Percentiles rank a stretch among this genome's conserved stretches.
Conservation (phyloP, 2,113 vertebrate genomes). For the Laticauda colubrina region DNA sequence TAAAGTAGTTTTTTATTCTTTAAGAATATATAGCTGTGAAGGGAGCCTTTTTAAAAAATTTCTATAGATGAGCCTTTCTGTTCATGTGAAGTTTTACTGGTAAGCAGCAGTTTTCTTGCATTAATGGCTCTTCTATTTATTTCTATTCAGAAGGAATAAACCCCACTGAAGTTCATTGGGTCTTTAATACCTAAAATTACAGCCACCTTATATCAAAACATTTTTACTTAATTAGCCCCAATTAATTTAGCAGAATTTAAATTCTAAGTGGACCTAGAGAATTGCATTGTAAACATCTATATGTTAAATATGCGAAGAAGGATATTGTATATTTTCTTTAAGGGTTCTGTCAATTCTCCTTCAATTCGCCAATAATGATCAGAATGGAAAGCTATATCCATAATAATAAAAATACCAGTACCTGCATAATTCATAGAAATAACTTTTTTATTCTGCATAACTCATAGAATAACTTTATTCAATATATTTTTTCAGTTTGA, state of each 20-base stretch:
- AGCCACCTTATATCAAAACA: neutral
- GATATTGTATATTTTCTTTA: neutral
- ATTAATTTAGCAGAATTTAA: neutral
- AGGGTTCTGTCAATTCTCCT: neutral
- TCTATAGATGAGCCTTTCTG: constrained; percentile 45
- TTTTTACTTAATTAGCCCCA: neutral
- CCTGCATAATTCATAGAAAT: neutral
- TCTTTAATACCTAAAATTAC: neutral
- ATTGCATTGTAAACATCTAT: neutral
- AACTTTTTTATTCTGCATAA: neutral
- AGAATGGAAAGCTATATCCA: neutral
- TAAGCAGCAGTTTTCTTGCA: neutral
- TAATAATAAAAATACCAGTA: neutral
- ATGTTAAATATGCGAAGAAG: neutral
- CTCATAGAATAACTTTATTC: neutral
- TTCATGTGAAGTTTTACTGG: constrained; percentile 35
- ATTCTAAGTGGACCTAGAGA: neutral
- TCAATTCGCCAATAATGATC: constrained; percentile 1
- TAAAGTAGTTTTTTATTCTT: neutral
- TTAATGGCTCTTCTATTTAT: neutral
- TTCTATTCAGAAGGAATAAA: neutral
- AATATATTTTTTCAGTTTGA: neutral
- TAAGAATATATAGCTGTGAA: neutral
- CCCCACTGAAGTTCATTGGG: neutral
- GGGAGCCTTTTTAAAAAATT: neutral